Evolutionary conservation across 2,797 vertebrate species (phyloP), one percentile per base, ranked within the genome.

Genomic region (Chaetophractus vellerosus): DNA sequence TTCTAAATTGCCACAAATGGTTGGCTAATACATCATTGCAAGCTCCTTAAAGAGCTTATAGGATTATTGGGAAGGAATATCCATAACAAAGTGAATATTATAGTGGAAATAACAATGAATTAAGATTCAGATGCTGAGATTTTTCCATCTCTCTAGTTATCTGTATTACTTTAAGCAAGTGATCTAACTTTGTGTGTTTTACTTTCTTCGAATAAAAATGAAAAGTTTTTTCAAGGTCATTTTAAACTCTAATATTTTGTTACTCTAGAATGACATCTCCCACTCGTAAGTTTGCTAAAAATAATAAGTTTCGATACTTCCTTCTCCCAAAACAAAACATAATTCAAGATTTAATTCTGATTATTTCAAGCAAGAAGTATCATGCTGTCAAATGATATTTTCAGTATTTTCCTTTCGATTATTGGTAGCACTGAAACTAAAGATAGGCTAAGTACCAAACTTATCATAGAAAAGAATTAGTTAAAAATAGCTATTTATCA

Each of bases 311-410:
- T 61, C 90, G 76, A 92, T 33, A 63, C 18, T 71, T 74, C 0
- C 6, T 23, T 8, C 7, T 15, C 24, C 14, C 45, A 61, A 74
- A 61, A 6, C n/a, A 79, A 81, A 64, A 74, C 41, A 15, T 61
- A 52, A 63, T n/a, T 72, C 9, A 8, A 8, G 28, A 75, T 19
- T 79, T 74, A 82, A 88, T 63, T 61, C 7, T 48, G 33, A 85
- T 92, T 41, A 72, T 45, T 24, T 19, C 88, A 88, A 95, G 23
- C 9, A 92, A 91, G 38, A 91, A 85, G 11, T 48, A 55, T 36
- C 12, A 52, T 50, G 7, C 21, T 31, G 26, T 52, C 41, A 48
- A 74, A 69, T 85, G 23, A 9, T 76, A 36, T 86, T 88, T 33
- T 45, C 45, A 92, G 18, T 78, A 18, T 71, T 52, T 81, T 66